Evolutionary conservation across 2,797 vertebrate species (phyloP).

Genomic region (Glyptemys insculpta): DNA sequence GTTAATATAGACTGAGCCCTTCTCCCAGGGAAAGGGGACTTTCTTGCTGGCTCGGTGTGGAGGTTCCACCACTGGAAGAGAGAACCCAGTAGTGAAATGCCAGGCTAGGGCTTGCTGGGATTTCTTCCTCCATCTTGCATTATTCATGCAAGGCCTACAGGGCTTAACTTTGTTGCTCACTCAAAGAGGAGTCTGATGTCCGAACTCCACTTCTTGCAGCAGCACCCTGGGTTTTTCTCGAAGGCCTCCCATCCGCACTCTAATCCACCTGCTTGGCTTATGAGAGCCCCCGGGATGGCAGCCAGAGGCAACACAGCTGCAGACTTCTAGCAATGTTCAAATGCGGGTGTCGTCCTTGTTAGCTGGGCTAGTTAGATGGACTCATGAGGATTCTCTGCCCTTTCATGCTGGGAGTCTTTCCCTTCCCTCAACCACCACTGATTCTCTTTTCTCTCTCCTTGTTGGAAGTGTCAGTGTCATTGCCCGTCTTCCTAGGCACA

Average conservation of each 20-base stretch:
- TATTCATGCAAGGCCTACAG: background rate
- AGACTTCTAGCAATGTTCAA: background rate
- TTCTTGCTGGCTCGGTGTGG: background rate
- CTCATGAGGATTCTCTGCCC: background rate
- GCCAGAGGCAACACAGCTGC: rapidly evolving
- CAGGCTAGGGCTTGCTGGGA: background rate
- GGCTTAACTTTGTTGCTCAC: background rate
- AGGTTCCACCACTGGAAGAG: background rate
- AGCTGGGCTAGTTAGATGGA: rapidly evolving
- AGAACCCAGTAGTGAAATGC: background rate
- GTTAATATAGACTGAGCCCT: background rate
- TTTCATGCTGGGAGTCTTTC: background rate
- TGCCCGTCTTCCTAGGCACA: rapidly evolving
- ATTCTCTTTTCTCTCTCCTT: rapidly evolving
- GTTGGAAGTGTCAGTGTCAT: background rate
- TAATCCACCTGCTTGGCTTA: background rate
- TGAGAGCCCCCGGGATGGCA: background rate
- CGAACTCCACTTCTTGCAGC: background rate
- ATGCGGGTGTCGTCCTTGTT: rapidly evolving
- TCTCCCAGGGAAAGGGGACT: background rate
- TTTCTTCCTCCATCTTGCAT: background rate
- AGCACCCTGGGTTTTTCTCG: background rate
- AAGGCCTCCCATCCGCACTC: background rate
- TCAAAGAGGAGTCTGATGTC: constrained; percentile 48
- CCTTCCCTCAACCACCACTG: background rate